Base-by-base conservation (phyloP, 2,888 invertebrate genomes). In the Parnassius apollo region DNA sequence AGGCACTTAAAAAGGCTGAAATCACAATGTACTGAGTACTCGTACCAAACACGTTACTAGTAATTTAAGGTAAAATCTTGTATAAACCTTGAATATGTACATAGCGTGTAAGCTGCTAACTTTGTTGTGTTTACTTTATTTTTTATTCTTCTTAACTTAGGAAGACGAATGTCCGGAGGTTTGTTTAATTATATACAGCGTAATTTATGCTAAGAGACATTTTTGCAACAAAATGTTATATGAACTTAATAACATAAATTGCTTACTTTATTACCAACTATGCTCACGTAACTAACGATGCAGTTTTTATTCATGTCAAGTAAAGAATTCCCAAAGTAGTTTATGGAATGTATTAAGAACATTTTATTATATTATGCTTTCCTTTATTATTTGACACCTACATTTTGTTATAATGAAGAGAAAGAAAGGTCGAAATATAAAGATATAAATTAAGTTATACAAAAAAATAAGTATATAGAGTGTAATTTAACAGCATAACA, bases 91-190 rank as follows among this genome's bases (percentile, higher is more conserved):
- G 13, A 45, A 56, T 9, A 57, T 52, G 46, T 48, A 42, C 56
- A 50, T 51, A 51, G 44, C 7, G 9, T 50, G 44, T 55, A 56
- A 25, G 55, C 44, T 25, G 18, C 18, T 18, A 18, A 55, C 45
- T 18, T 13, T 61, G 56, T 45, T 49, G 22, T 52, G 52, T 57
- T 50, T 61, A 61, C 51, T 56, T 52, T 45, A 60, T 18, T 42
- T n/a, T 45, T 45, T 25, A 12, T 42, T 49, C 25, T 22, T 55
- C 13, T 45, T 52, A 46, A 50, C 57, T 18, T 25, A 46, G 50
- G 50, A 22, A 51, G 42, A 42, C 57, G 11, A 57, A 46, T 22
- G 46, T 62, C 57, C 45, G 22, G 22, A 48, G 42, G 42, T 22
- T 46, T 18, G 42, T 18, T 10, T 55, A 18, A 22, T 52, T 52